Conservation (phyloP, 64 coral and sea anemone species). For the Porites lutea region DNA sequence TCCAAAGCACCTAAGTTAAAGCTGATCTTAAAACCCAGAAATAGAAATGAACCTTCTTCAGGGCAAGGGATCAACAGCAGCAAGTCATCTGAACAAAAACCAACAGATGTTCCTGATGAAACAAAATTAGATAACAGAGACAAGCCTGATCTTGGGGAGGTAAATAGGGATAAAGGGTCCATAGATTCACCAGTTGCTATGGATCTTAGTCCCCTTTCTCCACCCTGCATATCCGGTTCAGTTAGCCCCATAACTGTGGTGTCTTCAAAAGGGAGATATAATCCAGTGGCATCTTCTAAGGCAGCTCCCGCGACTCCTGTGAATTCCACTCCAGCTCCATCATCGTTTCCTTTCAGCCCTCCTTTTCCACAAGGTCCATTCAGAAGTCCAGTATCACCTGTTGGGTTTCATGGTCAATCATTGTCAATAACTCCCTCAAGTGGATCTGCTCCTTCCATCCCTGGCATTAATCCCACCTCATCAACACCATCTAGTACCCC, state of each 20-base stretch:
- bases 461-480: background rate
- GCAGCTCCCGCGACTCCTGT: background rate
- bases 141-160: background rate
- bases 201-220: slow-evolving; percentile 32
- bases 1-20: slow-evolving; percentile 34
- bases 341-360: slow-evolving; percentile 21
- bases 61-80: background rate
- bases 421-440: background rate
- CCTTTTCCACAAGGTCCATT: slow-evolving; percentile 26
- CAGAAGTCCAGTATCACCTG: slow-evolving; percentile 18
- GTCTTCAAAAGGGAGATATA: slow-evolving; percentile 30
- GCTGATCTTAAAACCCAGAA: slow-evolving; percentile 17
- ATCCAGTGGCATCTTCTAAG: background rate
- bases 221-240: background rate
- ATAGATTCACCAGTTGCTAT: slow-evolving; percentile 22
- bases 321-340: background rate
- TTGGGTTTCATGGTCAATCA: background rate
- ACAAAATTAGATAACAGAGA: background rate
- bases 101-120: background rate
- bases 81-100: background rate
- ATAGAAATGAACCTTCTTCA: background rate
- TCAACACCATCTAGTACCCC: background rate
- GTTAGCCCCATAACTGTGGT: slow-evolving; percentile 51
- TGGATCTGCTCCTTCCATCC: background rate
- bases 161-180: background rate